phyloP scores from a whole-genome alignment of 2,113 vertebrate species.

The Oncorhynchus gorbuscha region DNA sequence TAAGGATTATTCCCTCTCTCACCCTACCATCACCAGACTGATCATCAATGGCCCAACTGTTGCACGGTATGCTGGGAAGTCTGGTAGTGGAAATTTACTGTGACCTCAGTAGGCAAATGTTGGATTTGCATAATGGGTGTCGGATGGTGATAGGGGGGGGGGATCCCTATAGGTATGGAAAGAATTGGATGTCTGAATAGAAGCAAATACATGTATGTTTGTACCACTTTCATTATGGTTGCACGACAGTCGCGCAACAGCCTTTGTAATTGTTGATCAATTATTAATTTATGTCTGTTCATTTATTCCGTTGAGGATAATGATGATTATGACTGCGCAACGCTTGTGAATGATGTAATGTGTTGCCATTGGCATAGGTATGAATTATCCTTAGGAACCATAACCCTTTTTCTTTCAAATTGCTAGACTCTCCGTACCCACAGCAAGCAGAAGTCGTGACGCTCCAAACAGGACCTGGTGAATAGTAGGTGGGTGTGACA shows the following conservation, averaged over 20 bases:
- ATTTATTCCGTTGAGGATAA: too few species aligned
- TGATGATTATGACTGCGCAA: too few species aligned
- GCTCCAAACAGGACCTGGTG: not conserved
- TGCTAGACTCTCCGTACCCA: not conserved
- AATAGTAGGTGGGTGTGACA: not conserved
- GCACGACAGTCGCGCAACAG: too few species aligned
- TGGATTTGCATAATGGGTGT: conserved; percentile 33
- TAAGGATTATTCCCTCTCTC: not conserved
- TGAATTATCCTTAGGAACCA: not conserved
- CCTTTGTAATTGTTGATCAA: not conserved
- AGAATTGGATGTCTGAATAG: too few species aligned
- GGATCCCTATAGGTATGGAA: conserved; percentile 3
- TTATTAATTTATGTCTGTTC: not conserved
- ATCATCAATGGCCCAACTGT: not conserved
- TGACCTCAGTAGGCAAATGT: conserved; percentile 16
- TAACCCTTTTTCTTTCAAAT: not conserved
- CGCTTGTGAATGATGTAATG: too few species aligned
- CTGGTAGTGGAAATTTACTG: conserved; percentile 13
- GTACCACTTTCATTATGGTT: too few species aligned
- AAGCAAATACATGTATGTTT: too few species aligned
- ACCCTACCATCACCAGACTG: not conserved
- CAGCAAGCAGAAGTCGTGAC: not conserved
- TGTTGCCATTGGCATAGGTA: not conserved
- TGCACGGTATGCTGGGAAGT: not conserved
- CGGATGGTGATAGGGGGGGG: conserved; percentile 14